These are phyloP conservation scores for Lepidothrix coronata DNA, from an alignment of 2,113 vertebrate species.

Conservation along the genomic window DNA sequence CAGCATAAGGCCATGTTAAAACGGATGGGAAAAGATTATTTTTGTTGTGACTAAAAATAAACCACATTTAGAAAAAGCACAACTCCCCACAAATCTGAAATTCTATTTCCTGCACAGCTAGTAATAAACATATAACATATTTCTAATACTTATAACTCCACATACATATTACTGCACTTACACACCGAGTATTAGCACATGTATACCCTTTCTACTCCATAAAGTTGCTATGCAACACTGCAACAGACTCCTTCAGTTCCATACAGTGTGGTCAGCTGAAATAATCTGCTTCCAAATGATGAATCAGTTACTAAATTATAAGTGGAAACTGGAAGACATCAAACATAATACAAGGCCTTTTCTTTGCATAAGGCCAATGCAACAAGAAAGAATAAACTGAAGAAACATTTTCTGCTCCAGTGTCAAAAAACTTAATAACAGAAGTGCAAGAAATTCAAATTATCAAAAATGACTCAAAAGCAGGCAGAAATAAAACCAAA, in stretches of 20 bases:
- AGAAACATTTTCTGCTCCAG: not conserved
- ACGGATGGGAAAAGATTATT: not conserved
- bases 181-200: not conserved
- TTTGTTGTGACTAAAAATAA: not conserved
- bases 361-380: not conserved
- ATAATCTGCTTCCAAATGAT: constrained; percentile 32
- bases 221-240: constrained; percentile 37
- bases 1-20: not conserved
- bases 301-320: constrained; percentile 8
- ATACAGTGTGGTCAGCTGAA: not conserved
- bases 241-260: not conserved
- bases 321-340: constrained; percentile 2
- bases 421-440: not conserved
- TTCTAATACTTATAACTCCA: not conserved
- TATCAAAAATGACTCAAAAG: not conserved
- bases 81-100: not conserved
- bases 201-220: not conserved
- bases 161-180: not conserved
- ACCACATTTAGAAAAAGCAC: not conserved
- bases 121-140: not conserved
- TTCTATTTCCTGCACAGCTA: not conserved
- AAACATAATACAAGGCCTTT: not conserved
- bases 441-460: not conserved
- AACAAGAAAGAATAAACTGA: not conserved
- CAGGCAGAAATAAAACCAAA: not conserved